Base-by-base conservation (phyloP, 2,113 vertebrate species). In the Psilopsiagon aurifrons region DNA sequence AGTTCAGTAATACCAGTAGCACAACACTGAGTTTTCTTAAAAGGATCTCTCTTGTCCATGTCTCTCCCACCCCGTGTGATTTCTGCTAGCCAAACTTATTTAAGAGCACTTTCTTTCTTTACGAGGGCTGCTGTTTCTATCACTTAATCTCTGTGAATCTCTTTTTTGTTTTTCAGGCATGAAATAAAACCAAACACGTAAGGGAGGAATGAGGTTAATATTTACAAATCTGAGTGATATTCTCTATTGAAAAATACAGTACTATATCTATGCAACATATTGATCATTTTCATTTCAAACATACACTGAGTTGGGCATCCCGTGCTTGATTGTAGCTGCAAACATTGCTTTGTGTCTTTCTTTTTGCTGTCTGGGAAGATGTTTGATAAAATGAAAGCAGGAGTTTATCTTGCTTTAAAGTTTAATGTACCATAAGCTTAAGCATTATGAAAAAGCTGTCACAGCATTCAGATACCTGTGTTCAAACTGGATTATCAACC, bases 361-460 rank as follows among this genome's bases (percentile, higher is more conserved):
- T 77, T 96, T 93, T 93, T 93, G 63, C 91, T 97, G 95, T 82
- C 96, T 97, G 85, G 55, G 64, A 94, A 90, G 76, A 81, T 81
- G 87, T 91, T 95, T 95, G 95, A 95, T 96, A 94, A 97, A 96
- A 95, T 83, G 91, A 97, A 97, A 95, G 90, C 79, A 80, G 88
- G 86, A 92, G 93, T 93, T 95, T 96, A 91, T 94, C 87, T 95
- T 90, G 76, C 92, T 97, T 97, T 97, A 96, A 97, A 97, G 97
- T 97, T 97, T 97, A 97, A 97, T 97, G 95, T 97, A 97, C 92
- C 95, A 87, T 97, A 94, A 97, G 87, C 83, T 94, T 94, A 94
- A 93, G 77, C 83, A 94, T 96, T 97, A 97, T 96, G 88, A 96
- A 95, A 95, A 86, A 92, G 52, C 95, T 97, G 96, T 97, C 97